These are phyloP conservation scores for Procambarus clarkii DNA, from an alignment of 1,140 invertebrate genomes.

Conservation along the genomic window DNA sequence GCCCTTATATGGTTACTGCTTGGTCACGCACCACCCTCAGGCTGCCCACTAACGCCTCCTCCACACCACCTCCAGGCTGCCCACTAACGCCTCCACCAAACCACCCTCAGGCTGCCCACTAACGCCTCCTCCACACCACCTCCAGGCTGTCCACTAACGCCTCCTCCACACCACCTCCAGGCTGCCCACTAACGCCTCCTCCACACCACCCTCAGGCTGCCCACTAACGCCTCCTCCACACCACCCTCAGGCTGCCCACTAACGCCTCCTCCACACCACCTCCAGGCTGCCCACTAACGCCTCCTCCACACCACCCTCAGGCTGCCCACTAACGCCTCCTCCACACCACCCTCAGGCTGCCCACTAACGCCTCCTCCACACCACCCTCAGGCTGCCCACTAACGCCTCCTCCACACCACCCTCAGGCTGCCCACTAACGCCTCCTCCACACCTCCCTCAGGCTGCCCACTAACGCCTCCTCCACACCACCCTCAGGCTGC, in stretches of 20 bases:
- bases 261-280: background rate
- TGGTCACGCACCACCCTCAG: too few species aligned
- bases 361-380: too few species aligned
- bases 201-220: slow-evolving; percentile 19
- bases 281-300: slow-evolving; percentile 53
- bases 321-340: background rate
- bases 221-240: too few species aligned
- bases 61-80: slow-evolving; percentile 21
- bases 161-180: too few species aligned
- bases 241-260: too few species aligned
- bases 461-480: background rate
- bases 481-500: slow-evolving; percentile 19
- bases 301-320: too few species aligned
- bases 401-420: background rate
- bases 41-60: background rate
- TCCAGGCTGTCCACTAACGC: too few species aligned
- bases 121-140: background rate
- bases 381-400: too few species aligned
- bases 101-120: too few species aligned
- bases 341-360: slow-evolving; percentile 19
- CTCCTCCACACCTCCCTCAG: too few species aligned
- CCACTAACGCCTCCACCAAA: too few species aligned
- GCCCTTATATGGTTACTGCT: too few species aligned
- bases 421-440: slow-evolving; percentile 51
- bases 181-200: background rate